Percentiles rank a stretch among this genome's conserved stretches.
phyloP scores from a whole-genome alignment of 1,140 invertebrate species.

The Drosophila subpulchrella region DNA sequence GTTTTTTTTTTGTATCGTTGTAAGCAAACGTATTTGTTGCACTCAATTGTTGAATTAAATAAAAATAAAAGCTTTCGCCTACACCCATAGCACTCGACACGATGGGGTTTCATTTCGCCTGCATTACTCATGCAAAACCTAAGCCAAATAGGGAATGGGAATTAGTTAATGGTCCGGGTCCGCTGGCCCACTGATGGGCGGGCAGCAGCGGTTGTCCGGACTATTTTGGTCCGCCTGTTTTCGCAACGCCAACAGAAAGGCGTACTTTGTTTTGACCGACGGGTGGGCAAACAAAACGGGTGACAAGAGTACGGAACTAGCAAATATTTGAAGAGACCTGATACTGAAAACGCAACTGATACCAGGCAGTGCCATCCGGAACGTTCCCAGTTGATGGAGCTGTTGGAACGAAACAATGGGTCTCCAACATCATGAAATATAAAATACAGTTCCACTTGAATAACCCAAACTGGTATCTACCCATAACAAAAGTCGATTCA shows the following conservation, averaged over 20 bases:
- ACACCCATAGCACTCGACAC: constrained; percentile 22
- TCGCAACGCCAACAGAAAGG: background rate
- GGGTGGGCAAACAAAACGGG: background rate
- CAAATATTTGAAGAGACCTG: constrained; percentile 3
- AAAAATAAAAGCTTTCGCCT: constrained; percentile 48
- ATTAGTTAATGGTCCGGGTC: constrained; percentile 16
- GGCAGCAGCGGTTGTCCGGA: background rate
- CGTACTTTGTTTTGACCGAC: background rate
- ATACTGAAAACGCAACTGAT: background rate
- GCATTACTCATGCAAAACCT: constrained; percentile 16
- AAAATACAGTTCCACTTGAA: background rate
- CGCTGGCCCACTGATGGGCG: background rate
- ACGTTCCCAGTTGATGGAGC: background rate
- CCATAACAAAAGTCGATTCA: background rate
- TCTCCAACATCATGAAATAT: background rate
- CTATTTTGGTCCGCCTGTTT: constrained; percentile 6
- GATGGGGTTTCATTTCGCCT: constrained; percentile 9
- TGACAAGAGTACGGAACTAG: background rate
- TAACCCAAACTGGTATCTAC: background rate
- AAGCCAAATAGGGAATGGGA: constrained; percentile 2
- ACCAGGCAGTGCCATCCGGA: background rate
- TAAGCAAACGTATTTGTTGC: constrained; percentile 43
- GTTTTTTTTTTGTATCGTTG: constrained; percentile 24
- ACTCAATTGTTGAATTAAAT: constrained; percentile 45
- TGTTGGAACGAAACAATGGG: background rate